A percentile compares a stretch with the other conserved stretches of the same genome.
These are phyloP conservation scores for Rhagoletis zephyria DNA, from an alignment of 1,140 invertebrate species.

Conservation along the genomic window DNA sequence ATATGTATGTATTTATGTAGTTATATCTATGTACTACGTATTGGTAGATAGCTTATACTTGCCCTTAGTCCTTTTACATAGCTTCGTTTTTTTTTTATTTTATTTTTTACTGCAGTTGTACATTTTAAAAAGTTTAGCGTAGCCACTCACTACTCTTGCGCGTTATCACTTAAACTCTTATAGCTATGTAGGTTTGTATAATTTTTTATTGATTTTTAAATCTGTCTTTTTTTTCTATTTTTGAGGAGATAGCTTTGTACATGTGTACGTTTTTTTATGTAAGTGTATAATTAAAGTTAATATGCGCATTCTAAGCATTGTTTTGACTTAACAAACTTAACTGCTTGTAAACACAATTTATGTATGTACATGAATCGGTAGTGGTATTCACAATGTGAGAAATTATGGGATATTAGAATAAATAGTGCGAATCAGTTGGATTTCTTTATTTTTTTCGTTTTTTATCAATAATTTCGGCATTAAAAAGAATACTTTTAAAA, in stretches of 20 bases:
- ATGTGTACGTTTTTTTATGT: not conserved
- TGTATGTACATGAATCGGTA: not conserved
- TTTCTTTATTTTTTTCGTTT: no score
- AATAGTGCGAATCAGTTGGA: no score
- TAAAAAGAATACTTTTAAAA: no score
- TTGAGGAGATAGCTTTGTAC: not conserved
- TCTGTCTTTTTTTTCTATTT: no score
- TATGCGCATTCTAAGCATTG: not conserved
- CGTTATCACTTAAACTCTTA: slow-evolving; percentile 42
- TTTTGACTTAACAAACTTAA: not conserved
- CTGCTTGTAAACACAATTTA: not conserved
- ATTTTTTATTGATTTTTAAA: not conserved
- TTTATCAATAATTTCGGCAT: no score
- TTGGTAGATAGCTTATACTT: not conserved
- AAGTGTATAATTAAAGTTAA: not conserved
- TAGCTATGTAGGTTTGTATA: slow-evolving; percentile 31
- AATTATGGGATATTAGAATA: no score
- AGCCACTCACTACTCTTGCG: slow-evolving; percentile 2
- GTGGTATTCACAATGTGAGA: not conserved
- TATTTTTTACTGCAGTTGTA: not conserved
- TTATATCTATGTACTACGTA: not conserved
- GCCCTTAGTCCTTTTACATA: slow-evolving; percentile 17
- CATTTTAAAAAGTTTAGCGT: slow-evolving; percentile 6
- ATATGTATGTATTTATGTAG: not conserved
- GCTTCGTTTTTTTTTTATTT: not conserved